These are phyloP conservation scores for Masnerella sp. DNA, from an alignment of 2,888 invertebrate genomes.

Conservation along the genomic window DNA sequence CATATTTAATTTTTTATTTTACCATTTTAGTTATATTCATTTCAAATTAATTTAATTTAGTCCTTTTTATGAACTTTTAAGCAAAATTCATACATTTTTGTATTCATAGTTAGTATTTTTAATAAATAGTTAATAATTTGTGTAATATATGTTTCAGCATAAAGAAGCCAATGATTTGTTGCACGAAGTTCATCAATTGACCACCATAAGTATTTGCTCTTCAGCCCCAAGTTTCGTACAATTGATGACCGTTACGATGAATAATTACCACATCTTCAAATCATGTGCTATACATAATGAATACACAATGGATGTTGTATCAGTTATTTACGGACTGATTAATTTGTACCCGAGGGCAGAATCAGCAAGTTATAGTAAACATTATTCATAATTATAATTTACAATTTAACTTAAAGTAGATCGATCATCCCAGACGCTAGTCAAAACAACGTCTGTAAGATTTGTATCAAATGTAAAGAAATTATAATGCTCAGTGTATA, in stretches of 20 bases:
- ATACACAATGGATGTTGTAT: constrained; percentile 66
- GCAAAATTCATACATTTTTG: background rate
- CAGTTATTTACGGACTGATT: constrained; percentile 67
- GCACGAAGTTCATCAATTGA: constrained; percentile 59
- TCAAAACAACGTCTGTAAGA: too few species aligned
- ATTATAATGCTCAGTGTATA: too few species aligned
- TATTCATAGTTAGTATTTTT: background rate
- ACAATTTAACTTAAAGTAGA: too few species aligned
- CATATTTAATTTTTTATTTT: background rate
- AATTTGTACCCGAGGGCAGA: constrained; percentile 57
- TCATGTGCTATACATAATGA: constrained; percentile 63
- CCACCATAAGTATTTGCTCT: constrained; percentile 58
- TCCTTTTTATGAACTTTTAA: too few species aligned
- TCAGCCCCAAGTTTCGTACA: constrained; percentile 63
- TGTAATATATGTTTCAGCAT: constrained; percentile 54
- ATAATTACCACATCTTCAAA: constrained; percentile 64
- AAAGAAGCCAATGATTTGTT: constrained; percentile 67
- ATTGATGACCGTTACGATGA: constrained; percentile 64
- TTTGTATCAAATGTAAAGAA: too few species aligned
- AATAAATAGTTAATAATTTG: background rate
- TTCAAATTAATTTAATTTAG: too few species aligned
- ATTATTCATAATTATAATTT: too few species aligned
- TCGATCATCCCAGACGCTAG: too few species aligned
- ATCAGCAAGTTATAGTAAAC: background rate
- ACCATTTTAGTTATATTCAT: too few species aligned